A percentile compares a stretch with the other conserved stretches of the same genome.
These are phyloP conservation scores for Thera britannica DNA, from an alignment of 2,888 invertebrate genomes.

Conservation along the genomic window DNA sequence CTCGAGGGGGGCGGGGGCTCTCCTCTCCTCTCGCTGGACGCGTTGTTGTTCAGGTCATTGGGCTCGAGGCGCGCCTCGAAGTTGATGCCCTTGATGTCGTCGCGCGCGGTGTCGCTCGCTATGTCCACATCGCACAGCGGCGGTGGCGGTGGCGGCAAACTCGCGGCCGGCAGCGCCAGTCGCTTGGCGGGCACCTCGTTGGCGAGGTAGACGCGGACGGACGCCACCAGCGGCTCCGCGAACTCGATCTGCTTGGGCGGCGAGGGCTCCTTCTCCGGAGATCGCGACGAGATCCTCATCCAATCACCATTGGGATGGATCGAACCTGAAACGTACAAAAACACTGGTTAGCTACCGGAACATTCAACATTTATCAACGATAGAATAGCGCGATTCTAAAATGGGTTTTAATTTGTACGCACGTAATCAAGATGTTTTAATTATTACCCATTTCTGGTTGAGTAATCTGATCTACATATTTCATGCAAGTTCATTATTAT, in stretches of 20 bases:
- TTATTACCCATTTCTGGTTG: no score
- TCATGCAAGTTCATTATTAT: no score
- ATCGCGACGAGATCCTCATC: slow-evolving; percentile 81
- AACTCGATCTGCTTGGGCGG: slow-evolving; percentile 72
- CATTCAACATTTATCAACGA: not conserved
- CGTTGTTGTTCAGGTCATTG: slow-evolving; percentile 84
- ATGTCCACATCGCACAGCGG: slow-evolving; percentile 73
- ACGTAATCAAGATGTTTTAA: no score
- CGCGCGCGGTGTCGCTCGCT: slow-evolving; percentile 69
- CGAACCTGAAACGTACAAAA: slow-evolving; percentile 70
- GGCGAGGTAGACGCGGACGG: slow-evolving; percentile 78
- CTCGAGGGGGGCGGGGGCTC: slow-evolving; percentile 28
- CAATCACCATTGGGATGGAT: slow-evolving; percentile 80
- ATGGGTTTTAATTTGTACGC: not conserved
- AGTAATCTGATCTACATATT: no score
- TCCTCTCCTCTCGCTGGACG: slow-evolving; percentile 56
- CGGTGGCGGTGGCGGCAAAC: slow-evolving; percentile 42
- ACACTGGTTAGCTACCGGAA: slow-evolving; percentile 1
- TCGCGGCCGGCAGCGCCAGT: slow-evolving; percentile 58
- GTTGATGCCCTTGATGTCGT: slow-evolving; percentile 79
- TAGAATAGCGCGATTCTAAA: not conserved
- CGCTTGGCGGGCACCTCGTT: slow-evolving; percentile 72
- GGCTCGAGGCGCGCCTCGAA: slow-evolving; percentile 74
- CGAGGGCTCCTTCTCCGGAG: slow-evolving; percentile 72
- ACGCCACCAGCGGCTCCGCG: slow-evolving; percentile 79